A percentile compares a stretch with the other conserved stretches of the same genome.
These are phyloP conservation scores for Ursus arctos DNA, from an alignment of 2,113 vertebrate genomes.

Conservation along the genomic window DNA sequence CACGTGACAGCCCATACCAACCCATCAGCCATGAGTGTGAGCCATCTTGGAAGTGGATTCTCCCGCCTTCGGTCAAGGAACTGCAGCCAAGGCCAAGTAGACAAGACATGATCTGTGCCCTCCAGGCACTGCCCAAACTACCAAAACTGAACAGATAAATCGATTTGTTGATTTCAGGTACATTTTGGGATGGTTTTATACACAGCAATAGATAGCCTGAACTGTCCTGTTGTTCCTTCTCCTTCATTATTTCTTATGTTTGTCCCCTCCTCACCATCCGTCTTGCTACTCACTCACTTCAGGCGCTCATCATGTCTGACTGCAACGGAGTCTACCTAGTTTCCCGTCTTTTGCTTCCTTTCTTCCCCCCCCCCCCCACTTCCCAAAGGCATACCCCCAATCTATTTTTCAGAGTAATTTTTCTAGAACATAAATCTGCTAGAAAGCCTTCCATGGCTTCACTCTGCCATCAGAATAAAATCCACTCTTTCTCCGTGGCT, in stretches of 20 bases:
- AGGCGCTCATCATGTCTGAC: not conserved
- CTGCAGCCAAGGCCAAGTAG: not conserved
- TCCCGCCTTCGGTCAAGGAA: not conserved
- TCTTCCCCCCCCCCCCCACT: not conserved
- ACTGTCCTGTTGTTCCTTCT: not conserved
- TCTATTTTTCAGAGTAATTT: not conserved
- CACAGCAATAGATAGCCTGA: not conserved
- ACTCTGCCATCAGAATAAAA: not conserved
- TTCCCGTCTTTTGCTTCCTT: not conserved
- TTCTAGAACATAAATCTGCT: not conserved
- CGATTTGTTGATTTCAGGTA: not conserved
- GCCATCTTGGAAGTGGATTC: not conserved
- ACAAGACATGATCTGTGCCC: not conserved
- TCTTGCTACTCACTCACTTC: not conserved
- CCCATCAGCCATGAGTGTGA: no score
- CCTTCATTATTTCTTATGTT: not conserved
- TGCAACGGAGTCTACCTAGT: not conserved
- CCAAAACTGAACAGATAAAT: not conserved
- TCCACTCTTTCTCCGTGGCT: not conserved
- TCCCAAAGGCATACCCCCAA: not conserved
- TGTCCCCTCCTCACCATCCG: not conserved
- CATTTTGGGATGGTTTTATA: not conserved
- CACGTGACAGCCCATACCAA: not conserved
- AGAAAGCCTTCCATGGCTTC: not conserved
- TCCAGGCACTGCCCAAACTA: not conserved